A percentile compares a stretch with the other conserved stretches of the same genome.
Conservation (phyloP, 2,113 vertebrate species). For the Pseudopodoces humilis region DNA sequence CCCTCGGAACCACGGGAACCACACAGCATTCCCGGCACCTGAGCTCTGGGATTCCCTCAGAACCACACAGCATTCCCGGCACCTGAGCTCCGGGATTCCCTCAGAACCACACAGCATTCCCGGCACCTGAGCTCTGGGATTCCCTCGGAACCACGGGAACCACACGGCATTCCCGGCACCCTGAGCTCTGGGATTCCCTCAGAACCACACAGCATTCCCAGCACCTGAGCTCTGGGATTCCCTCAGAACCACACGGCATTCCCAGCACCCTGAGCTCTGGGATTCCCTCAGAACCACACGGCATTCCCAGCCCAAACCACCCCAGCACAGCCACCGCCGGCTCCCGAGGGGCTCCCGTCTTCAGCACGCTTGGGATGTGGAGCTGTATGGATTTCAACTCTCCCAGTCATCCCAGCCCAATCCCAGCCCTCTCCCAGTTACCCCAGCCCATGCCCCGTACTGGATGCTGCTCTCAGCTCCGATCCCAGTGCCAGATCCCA, state of each 20-base stretch:
- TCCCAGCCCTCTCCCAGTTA: background rate
- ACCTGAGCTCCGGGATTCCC: background rate
- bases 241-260: background rate
- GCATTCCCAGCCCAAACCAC: background rate
- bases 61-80: background rate
- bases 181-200: background rate
- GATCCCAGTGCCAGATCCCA: rapidly evolving
- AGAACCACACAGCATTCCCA: background rate
- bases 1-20: background rate
- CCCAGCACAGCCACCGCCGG: rapidly evolving
- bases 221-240: background rate
- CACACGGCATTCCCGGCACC: background rate
- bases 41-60: too few relatives aligned
- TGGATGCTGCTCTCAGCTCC: background rate
- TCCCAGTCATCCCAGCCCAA: background rate
- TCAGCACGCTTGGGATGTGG: rapidly evolving
- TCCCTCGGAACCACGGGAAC: background rate
- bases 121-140: background rate
- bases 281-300: background rate
- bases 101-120: background rate
- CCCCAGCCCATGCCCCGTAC: background rate
- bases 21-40: background rate
- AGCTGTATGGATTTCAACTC: background rate
- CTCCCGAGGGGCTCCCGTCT: rapidly evolving
- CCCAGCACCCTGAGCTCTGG: background rate